phyloP scores from a whole-genome alignment of 2,113 vertebrate genomes.

The Megaleporinus macrocephalus region DNA sequence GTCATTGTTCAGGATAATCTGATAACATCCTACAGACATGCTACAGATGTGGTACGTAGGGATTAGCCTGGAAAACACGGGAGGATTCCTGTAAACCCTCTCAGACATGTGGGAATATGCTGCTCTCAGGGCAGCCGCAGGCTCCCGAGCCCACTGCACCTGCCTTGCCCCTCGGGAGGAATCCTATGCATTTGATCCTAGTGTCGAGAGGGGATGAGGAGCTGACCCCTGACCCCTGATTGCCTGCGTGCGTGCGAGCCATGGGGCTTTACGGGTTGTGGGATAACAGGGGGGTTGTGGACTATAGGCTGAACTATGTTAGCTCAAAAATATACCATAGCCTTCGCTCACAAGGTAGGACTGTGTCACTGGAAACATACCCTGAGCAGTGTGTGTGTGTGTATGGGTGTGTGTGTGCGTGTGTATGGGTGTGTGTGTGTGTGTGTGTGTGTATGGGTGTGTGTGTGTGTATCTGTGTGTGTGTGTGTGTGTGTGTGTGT shows the following conservation, averaged over 20 bases:
- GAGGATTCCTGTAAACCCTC: background rate
- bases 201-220: constrained; percentile 29
- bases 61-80: too few relatives aligned
- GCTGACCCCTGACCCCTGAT: background rate
- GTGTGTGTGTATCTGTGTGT: background rate
- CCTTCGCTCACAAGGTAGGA: background rate
- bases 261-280: constrained; percentile 15
- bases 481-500: background rate
- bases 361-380: background rate
- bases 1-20: too few relatives aligned
- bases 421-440: background rate
- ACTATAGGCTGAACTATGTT: background rate
- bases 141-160: background rate
- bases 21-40: too few relatives aligned
- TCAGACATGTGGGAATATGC: constrained; percentile 10
- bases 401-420: too few relatives aligned
- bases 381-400: background rate
- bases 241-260: background rate
- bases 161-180: constrained; percentile 9
- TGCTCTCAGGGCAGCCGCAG: background rate
- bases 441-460: background rate
- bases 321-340: background rate
- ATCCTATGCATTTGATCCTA: constrained; percentile 32
- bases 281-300: background rate
- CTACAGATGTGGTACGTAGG: too few relatives aligned